Base-by-base conservation (phyloP, 2,113 vertebrate species). In the Campylorhamphus procurvoides region DNA sequence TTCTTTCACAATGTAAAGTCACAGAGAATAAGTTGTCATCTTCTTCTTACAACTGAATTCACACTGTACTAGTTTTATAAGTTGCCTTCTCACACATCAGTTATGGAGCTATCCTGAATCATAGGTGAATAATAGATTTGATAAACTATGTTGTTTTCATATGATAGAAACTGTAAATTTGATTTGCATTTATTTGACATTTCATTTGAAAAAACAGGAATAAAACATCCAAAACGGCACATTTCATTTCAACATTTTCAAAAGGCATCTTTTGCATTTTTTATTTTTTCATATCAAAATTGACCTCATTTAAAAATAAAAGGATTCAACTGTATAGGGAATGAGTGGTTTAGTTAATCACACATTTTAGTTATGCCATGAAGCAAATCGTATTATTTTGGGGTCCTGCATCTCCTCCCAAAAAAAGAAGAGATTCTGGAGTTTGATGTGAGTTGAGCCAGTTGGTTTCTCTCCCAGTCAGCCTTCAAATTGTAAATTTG, bases 71-170 rank as follows among this genome's bases (percentile, higher is more conserved):
- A 68, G 52, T 93, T 95, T 81, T 84, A 67, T 67, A 92, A 84
- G 63, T 84, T 87, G 39, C 74, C 52, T 92, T 39, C 55, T 95
- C 93, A 77, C 44, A 63, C 18, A 81, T 80, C 59, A 93, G 79
- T 59, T 29, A 86, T 31, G 75, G 15, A 88, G 8, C 52, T 81
- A 71, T 39, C 60, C 64, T 59, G 58, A 86, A 95, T 84, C 86
- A 88, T 27, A 86, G 73, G 93, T 94, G 93, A 97, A 94, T 91
- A 96, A 89, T 87, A 96, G 64, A 90, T 87, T 93, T 91, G 42
- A 90, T 89, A 90, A 92, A 93, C 73, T 74, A 68, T 37, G 42
- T 83, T 90, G 62, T 71, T 94, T 96, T 74, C 79, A 55, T 18
- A 20, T 42, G 76, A 62, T 60, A 95, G 73, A 84, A 90, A 75